Base-by-base conservation (phyloP, 2,888 invertebrate species). In the Cylindroiulus punctatus region DNA sequence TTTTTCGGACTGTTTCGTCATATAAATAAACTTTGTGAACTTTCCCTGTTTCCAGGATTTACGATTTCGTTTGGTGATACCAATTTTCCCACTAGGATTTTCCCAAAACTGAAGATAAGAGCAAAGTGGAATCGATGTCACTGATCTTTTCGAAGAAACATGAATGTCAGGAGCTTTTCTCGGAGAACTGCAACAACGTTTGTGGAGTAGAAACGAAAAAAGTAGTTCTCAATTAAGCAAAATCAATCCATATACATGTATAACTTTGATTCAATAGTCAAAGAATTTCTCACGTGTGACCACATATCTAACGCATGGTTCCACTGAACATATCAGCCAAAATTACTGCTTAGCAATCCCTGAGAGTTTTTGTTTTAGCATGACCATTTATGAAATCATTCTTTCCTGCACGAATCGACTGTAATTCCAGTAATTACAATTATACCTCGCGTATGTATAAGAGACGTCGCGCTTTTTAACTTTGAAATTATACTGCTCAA, bases 401-500 rank as follows among this genome's bases (percentile, higher is more conserved):
- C 22, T 65, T 65, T 65, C 22, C 26, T 65, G 10, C 65, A 65
- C 65, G 65, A 65, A 65, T 65, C 8, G 65, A 65, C 65, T 65
- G 65, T 65, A 65, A 65, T 65, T 22, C 65, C 65, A 65, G 65
- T 65, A 26, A 65, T 65, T 65, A 65, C 65, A 65, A 65, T n/a
- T 65, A 65, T 65, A 65, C 65, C 26, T n/a, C 8, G 65, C 65
- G 65, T 65, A 65, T 65, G 65, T 26, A 65, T 12, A 65, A 65
- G 65, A 65, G 65, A 65, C 65, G 26, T 65, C 65, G 26, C 65
- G 65, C 65, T 65, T 65, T 65, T n/a, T 26, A 65, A 65, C 26
- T 65, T 65, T 65, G 65, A 65, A 65, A 65, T 65, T 65, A 65
- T 65, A 65, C n/a, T 65, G 65, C 65, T 26, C 65, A 65, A 65